These are phyloP conservation scores for Hypselothyrea guttata DNA, from an alignment of 2,888 invertebrate species.

Conservation along the genomic window DNA sequence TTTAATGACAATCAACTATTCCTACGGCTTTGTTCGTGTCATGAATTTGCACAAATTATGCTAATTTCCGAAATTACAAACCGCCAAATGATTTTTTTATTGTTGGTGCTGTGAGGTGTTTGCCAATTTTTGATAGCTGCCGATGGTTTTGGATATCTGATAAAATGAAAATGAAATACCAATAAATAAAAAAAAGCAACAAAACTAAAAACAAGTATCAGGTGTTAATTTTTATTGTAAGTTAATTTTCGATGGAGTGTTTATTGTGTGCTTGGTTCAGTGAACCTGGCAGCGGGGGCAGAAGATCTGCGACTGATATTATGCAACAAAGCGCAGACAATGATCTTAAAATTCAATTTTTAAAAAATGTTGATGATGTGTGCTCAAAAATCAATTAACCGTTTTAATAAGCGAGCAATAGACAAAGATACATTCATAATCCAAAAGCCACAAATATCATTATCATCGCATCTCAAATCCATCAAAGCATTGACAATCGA, in stretches of 20 bases:
- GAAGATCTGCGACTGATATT: slow-evolving; percentile 22
- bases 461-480: slow-evolving; percentile 65
- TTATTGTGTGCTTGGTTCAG: slow-evolving; percentile 46
- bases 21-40: slow-evolving; percentile 54
- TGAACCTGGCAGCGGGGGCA: slow-evolving; percentile 48
- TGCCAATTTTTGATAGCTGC: slow-evolving; percentile 58
- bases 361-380: slow-evolving; percentile 41
- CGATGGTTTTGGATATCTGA: slow-evolving; percentile 34
- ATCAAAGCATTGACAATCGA: slow-evolving; percentile 64
- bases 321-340: slow-evolving; percentile 42
- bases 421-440: slow-evolving; percentile 14
- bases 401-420: slow-evolving; percentile 24
- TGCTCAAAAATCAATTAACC: slow-evolving; percentile 55
- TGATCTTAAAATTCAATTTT: slow-evolving; percentile 20
- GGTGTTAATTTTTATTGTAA: slow-evolving; percentile 75
- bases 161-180: not conserved
- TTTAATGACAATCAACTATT: slow-evolving; percentile 14
- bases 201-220: slow-evolving; percentile 42
- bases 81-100: slow-evolving; percentile 55
- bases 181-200: slow-evolving; percentile 1
- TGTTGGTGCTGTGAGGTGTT: slow-evolving; percentile 23
- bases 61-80: slow-evolving; percentile 74
- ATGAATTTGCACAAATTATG: slow-evolving; percentile 78
- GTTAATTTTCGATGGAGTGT: slow-evolving; percentile 37
- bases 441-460: slow-evolving; percentile 35